Evolutionary conservation across 2,113 vertebrate genomes (phyloP).

Genomic region (Podilymbus podiceps): DNA sequence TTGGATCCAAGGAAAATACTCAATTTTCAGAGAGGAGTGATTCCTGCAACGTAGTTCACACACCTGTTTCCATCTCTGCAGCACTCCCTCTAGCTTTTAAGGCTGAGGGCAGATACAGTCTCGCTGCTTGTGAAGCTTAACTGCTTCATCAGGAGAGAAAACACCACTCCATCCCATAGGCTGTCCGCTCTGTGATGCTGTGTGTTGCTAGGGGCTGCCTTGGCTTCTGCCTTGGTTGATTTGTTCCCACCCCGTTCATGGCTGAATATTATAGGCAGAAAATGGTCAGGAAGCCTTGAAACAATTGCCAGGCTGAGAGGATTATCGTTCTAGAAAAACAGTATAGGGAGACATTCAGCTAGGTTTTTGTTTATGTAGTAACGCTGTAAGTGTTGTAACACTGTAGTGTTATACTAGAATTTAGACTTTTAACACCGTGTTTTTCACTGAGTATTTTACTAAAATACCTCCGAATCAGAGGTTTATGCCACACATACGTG

Average conservation of each 20-base stretch:
- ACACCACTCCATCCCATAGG: neutral
- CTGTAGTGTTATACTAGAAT: neutral
- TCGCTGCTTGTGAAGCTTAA: neutral
- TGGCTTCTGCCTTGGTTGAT: too few relatives aligned
- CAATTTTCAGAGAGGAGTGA: neutral
- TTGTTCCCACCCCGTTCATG: neutral
- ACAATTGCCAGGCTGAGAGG: neutral
- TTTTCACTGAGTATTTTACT: neutral
- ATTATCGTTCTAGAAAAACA: neutral
- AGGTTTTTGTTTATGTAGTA: neutral
- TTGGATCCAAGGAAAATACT: neutral
- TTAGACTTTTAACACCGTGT: neutral
- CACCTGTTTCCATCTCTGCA: neutral
- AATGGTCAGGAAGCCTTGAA: conserved; percentile 10
- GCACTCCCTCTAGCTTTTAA: neutral
- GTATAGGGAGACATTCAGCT: neutral
- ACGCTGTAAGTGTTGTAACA: neutral
- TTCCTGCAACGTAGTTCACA: neutral
- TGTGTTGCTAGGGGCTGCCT: conserved; percentile 36
- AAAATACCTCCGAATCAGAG: neutral
- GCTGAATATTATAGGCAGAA: neutral
- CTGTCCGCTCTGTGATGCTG: neutral
- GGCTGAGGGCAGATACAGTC: neutral
- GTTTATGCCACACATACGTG: fast-evolving
- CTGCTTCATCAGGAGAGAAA: neutral